Base-by-base conservation (phyloP, 1,140 invertebrate species). In the Zaprionus ghesquierei region DNA sequence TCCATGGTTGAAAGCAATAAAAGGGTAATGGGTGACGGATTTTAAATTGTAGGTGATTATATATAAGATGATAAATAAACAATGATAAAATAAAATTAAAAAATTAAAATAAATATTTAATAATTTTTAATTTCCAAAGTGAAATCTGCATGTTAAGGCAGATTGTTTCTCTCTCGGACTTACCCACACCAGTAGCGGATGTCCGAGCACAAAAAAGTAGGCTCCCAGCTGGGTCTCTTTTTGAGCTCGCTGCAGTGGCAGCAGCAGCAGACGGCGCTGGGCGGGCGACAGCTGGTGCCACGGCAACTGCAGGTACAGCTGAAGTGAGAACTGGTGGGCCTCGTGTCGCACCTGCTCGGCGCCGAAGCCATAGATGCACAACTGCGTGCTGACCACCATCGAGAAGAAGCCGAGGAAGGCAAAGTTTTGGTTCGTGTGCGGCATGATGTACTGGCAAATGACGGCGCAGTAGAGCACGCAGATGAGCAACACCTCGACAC, bases 391-490 rank as follows among this genome's bases (percentile, higher is more conserved):
- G 6, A 81, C 79, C 31, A 81, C 79, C 79, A 81, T 74, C 10
- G 79, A 78, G 29, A 81, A 81, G 79, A 81, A 81, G 13, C 74
- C 79, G 15, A 81, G 75, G 5, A 81, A 81, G 38, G 79, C 79
- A 0, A 81, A 63, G 29, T 81, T 81, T 56, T 81, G 79, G 15
- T 81, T 65, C 25, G 60, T 66, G 49, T 81, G 79, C 2, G 79
- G 79, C 79, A 81, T 81, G 1, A 81, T 81, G 44, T 69, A 81
- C 51, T 81, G 79, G 2, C 79, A 81, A 25, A 81, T 81, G 10
- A 81, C 79, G 6, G 79, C 61, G 25, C 79, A 81, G 31, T 81
- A 81, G 5, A 81, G 79, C 46, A 70, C 64, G 5, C 79, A 81
- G 29, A 81, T 81, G 5, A 81, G 13, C 10, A 81, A 27, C 8